Evolutionary conservation across 35 echinoderm and acorn worm genomes (phyloP).

Genomic region (Holothuria glaberrima): DNA sequence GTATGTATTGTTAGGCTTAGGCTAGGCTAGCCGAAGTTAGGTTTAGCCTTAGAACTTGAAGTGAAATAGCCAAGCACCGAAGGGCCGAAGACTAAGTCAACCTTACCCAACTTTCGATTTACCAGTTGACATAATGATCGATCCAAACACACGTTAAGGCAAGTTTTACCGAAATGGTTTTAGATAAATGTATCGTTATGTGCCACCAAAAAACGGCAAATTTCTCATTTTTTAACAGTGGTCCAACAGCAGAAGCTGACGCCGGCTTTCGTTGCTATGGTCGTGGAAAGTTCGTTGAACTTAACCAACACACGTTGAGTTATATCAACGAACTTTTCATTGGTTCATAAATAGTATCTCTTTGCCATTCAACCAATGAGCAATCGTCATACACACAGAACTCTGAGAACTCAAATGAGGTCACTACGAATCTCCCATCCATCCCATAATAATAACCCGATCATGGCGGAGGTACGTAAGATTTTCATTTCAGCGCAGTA

Average conservation of each 20-base stretch:
- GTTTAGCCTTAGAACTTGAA: too few relatives aligned
- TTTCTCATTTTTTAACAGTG: too few relatives aligned
- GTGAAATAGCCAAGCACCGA: not conserved
- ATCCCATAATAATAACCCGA: slow-evolving; percentile 92
- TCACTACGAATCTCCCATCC: slow-evolving; percentile 31
- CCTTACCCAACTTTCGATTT: slow-evolving; percentile 64
- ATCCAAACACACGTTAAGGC: too few relatives aligned
- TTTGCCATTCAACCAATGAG: not conserved
- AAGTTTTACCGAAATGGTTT: too few relatives aligned
- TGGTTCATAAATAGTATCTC: not conserved
- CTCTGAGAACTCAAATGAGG: not conserved
- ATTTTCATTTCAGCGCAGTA: slow-evolving; percentile 1
- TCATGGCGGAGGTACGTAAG: slow-evolving; percentile 94
- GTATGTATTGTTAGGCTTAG: too few relatives aligned
- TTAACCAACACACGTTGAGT: not conserved
- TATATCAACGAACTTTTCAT: slow-evolving; percentile 24
- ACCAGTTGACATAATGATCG: slow-evolving; percentile 31
- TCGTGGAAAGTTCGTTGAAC: slow-evolving; percentile 44
- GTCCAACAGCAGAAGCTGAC: not conserved
- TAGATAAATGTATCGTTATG: too few relatives aligned
- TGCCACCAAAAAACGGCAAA: too few relatives aligned
- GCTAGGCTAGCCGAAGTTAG: too few relatives aligned
- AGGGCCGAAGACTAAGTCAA: not conserved
- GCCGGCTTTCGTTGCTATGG: slow-evolving; percentile 36
- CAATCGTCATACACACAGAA: not conserved